phyloP scores from a whole-genome alignment of 2,797 vertebrate genomes.

The Tinamus major region DNA sequence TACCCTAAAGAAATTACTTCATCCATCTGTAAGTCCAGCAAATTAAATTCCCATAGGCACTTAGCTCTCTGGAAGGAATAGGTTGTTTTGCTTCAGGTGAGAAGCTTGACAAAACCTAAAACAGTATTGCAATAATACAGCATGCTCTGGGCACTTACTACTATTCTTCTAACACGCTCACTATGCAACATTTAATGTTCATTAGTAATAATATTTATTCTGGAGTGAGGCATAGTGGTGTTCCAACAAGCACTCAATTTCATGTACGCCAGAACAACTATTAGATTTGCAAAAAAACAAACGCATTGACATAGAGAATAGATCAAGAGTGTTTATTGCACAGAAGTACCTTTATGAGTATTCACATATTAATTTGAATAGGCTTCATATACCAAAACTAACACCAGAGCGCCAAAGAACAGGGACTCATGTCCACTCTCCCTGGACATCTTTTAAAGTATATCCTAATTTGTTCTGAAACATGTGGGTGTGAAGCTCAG shows the following conservation, averaged over 20 bases:
- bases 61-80: not conserved
- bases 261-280: constrained; percentile 47
- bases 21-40: not conserved
- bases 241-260: constrained; percentile 57
- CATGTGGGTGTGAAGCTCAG: not conserved
- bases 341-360: constrained; percentile 35
- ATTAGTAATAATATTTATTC: constrained; percentile 67
- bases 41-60: not conserved
- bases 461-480: not conserved
- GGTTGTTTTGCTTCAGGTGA: not conserved
- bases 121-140: not conserved
- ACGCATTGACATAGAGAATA: constrained; percentile 9
- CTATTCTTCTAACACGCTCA: constrained; percentile 28
- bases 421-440: not conserved
- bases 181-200: constrained; percentile 45
- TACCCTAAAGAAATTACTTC: constrained; percentile 7
- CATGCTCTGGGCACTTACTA: not conserved
- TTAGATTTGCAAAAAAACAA: constrained; percentile 45
- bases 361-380: constrained; percentile 35
- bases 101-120: not conserved
- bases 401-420: not conserved
- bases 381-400: not conserved
- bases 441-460: not conserved
- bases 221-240: constrained; percentile 42
- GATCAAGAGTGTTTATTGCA: constrained; percentile 41